These are phyloP conservation scores for Lerista edwardsae DNA, from an alignment of 2,797 vertebrate genomes.

Conservation along the genomic window DNA sequence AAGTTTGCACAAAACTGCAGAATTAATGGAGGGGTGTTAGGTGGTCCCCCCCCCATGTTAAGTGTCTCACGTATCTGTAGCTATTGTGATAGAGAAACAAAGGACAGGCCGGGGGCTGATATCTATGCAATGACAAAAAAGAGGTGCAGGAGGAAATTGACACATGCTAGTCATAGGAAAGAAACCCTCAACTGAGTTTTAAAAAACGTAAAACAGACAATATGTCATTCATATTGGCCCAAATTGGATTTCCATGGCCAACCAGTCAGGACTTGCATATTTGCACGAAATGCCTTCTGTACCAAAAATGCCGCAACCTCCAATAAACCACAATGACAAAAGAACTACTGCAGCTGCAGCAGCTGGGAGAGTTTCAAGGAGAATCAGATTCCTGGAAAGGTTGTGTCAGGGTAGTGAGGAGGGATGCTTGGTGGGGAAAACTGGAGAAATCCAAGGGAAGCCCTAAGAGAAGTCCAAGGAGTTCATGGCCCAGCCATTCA, in stretches of 20 bases:
- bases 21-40: constrained; percentile 41
- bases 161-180: constrained; percentile 56
- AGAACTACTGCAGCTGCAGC: constrained; percentile 21
- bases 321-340: constrained; percentile 15
- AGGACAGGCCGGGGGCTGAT: constrained; percentile 18
- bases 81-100: constrained; percentile 42
- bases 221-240: constrained; percentile 34
- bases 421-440: not conserved
- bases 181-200: constrained; percentile 59
- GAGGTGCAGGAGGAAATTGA: constrained; percentile 51
- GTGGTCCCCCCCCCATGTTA: constrained; percentile 57
- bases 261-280: constrained; percentile 42
- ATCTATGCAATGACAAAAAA: constrained; percentile 53
- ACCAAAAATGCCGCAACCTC: constrained; percentile 13
- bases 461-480: constrained; percentile 1
- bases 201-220: constrained; percentile 6
- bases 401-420: not conserved
- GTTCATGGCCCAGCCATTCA: constrained; percentile 17
- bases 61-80: constrained; percentile 51
- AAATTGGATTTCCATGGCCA: constrained; percentile 43
- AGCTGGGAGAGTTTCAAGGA: constrained; percentile 15
- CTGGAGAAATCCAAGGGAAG: no score
- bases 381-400: not conserved
- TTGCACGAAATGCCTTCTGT: constrained; percentile 40
- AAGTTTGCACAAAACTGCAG: constrained; percentile 83